Conservation (phyloP, 2,113 vertebrate genomes). For the Corythornis madagascariensis region DNA sequence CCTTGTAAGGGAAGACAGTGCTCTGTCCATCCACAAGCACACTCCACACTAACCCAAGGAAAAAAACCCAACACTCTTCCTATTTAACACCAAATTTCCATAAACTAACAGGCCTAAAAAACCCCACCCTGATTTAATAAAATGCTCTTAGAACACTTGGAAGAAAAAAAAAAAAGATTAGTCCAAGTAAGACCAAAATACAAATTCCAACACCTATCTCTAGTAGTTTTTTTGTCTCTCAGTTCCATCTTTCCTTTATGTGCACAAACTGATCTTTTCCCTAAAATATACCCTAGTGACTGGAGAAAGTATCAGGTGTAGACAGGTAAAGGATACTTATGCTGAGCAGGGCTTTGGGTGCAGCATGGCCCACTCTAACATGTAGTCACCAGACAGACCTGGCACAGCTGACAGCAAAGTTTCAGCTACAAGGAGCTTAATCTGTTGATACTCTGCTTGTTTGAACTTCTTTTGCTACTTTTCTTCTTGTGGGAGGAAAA, state of each 20-base stretch:
- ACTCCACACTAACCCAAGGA: neutral
- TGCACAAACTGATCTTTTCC: neutral
- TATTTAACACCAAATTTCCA: neutral
- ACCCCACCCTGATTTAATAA: neutral
- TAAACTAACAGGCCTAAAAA: neutral
- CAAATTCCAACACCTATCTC: neutral
- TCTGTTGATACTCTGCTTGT: too few species aligned
- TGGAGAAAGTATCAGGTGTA: neutral
- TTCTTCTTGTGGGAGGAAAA: neutral
- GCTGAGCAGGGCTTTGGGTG: neutral
- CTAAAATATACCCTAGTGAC: neutral
- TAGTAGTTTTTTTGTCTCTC: neutral
- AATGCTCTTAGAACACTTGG: neutral
- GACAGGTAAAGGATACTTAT: neutral
- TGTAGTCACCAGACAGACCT: neutral
- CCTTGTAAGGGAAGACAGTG: slow-evolving; percentile 76
- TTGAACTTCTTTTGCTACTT: neutral
- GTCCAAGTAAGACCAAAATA: neutral
- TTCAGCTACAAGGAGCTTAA: neutral
- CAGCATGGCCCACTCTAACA: neutral
- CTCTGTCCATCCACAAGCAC: slow-evolving; percentile 77
- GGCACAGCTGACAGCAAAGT: neutral
- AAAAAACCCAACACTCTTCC: neutral
- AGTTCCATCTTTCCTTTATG: neutral
- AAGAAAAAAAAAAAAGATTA: neutral